phyloP scores from a whole-genome alignment of 2,888 invertebrate genomes.

The Lacanobia wlatinum region DNA sequence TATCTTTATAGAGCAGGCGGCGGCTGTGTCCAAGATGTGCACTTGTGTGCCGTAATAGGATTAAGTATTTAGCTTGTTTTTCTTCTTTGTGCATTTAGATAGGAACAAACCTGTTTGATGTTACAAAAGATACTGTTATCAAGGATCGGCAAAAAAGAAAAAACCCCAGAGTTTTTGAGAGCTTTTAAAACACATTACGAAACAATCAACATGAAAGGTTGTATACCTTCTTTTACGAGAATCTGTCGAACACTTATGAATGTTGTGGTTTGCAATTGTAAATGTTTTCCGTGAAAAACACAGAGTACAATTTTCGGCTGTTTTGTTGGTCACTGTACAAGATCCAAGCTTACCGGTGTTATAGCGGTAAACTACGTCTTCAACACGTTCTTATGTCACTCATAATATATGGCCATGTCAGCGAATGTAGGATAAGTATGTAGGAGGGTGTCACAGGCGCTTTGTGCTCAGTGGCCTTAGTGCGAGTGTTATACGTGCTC shows the following conservation, averaged over 20 bases:
- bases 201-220: neutral
- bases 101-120: neutral
- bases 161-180: neutral
- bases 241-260: too few species aligned
- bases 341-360: conserved; percentile 27
- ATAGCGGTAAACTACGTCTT: conserved; percentile 27
- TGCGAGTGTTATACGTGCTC: too few species aligned
- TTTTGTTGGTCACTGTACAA: conserved; percentile 16
- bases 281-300: neutral
- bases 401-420: conserved; percentile 15
- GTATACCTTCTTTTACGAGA: neutral
- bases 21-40: conserved; percentile 21
- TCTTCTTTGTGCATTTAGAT: neutral
- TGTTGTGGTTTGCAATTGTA: too few species aligned
- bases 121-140: neutral
- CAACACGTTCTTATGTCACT: conserved; percentile 34
- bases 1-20: conserved; percentile 38
- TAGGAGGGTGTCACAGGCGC: conserved; percentile 14
- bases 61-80: conserved; percentile 17
- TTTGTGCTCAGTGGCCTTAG: neutral
- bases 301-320: conserved; percentile 10
- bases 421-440: conserved; percentile 8
- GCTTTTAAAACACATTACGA: neutral
- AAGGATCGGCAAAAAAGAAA: neutral
- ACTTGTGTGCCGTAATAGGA: conserved; percentile 31